Base-by-base conservation (phyloP, 2,888 invertebrate genomes). In the Drosophila tripunctata region DNA sequence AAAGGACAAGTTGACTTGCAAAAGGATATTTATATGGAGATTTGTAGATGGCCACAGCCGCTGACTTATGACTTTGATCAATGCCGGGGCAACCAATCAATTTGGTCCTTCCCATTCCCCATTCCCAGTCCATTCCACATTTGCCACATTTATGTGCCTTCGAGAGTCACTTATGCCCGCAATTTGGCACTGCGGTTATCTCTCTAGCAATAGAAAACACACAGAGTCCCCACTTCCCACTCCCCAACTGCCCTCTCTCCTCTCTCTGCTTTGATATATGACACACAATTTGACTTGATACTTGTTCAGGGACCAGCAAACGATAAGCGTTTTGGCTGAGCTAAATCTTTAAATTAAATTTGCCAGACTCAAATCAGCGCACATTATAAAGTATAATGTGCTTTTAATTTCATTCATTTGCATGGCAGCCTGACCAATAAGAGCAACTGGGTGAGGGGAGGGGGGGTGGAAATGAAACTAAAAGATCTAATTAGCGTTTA, bases 31-130 rank as follows among this genome's bases (percentile, higher is more conserved):
- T 85, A 81, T 68, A 88, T 85, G 81, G 78, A 87, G 83, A 87
- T 81, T 88, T 82, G 75, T 78, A 27, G 27, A 72, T 72, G 80
- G n/a, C 81, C 61, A 62, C 62, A 70, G 77, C 71, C 74, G 67
- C 72, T 88, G 88, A 88, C 88, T 88, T 88, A 85, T 88, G 88
- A 88, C 88, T 88, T 88, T 87, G 88, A 86, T 78, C 86, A 79
- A 73, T 71, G 75, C 67, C 58, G 54, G 58, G 69, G 62, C 76
- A 63, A 36, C 77, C 78, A 79, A 76, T 80, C 78, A 75, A 75
- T 77, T 77, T 65, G 61, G 54, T 64, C 50, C 54, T 56, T 72
- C 22, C 41, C 40, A 12, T 36, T 36, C n/a, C n/a, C n/a, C n/a
- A n/a, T n/a, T n/a, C n/a, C n/a, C n/a, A n/a, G n/a, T 10, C 36